Conservation (phyloP, 2,888 invertebrate genomes). For the Agonopterix arenella region DNA sequence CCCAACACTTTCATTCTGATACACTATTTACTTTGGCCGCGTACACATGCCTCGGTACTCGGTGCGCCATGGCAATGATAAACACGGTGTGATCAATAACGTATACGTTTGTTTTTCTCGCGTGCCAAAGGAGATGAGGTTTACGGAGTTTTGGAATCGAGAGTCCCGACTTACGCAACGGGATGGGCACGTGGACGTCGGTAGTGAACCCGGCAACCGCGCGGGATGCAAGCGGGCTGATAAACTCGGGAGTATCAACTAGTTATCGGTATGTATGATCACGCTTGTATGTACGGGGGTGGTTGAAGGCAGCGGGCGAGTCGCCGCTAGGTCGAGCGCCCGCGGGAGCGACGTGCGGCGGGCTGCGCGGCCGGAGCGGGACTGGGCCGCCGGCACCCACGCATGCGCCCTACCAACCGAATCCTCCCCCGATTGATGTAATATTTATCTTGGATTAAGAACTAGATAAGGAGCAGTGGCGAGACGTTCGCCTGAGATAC, state of each 20-base stretch:
- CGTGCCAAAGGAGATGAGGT: conserved; percentile 54
- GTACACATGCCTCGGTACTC: conserved; percentile 25
- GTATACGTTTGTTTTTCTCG: conserved; percentile 51
- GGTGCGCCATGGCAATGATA: conserved; percentile 38
- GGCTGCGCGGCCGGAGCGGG: conserved; percentile 67
- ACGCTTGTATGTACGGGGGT: conserved; percentile 19
- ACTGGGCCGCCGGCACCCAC: conserved; percentile 41
- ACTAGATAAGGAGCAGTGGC: conserved; percentile 49
- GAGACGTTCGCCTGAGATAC: no score
- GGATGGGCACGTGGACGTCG: conserved; percentile 43
- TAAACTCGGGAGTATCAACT: no score
- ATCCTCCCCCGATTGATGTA: conserved; percentile 70
- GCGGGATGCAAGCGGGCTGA: not conserved
- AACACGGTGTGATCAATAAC: conserved; percentile 60
- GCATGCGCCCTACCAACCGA: conserved; percentile 35
- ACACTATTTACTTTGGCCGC: conserved; percentile 37
- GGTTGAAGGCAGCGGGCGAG: conserved; percentile 49
- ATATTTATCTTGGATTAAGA: conserved; percentile 75
- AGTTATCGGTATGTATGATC: not conserved
- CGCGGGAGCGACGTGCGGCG: conserved; percentile 57
- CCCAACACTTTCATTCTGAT: conserved; percentile 22
- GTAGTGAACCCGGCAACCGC: not conserved
- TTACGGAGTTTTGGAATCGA: not conserved
- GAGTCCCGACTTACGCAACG: conserved; percentile 60
- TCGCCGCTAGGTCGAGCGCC: conserved; percentile 59